Percentiles rank a stretch among this genome's conserved stretches.
phyloP scores from a whole-genome alignment of 1,140 invertebrate species.

The Brachionus sp. region DNA sequence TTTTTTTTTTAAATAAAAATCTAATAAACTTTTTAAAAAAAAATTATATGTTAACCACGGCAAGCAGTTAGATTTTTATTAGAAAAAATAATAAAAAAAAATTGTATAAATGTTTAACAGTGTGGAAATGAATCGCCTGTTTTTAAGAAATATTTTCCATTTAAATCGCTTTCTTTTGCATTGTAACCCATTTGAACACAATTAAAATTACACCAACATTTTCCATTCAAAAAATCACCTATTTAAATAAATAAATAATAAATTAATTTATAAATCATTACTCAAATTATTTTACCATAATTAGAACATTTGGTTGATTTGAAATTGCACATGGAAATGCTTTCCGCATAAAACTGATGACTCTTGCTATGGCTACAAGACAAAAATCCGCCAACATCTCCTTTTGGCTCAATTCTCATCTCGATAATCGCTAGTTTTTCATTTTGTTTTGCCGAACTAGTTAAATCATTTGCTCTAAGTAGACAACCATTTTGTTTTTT shows the following conservation, averaged over 20 bases:
- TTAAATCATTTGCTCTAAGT: not conserved
- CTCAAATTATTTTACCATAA: not conserved
- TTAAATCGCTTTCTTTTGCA: not conserved
- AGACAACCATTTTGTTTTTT: conserved; percentile 62
- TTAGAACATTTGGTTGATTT: not conserved
- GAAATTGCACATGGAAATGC: not conserved
- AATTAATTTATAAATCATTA: not conserved
- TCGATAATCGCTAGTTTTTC: no score
- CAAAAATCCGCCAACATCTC: not conserved
- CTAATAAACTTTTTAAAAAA: no score
- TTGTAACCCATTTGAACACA: not conserved
- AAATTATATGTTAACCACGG: no score
- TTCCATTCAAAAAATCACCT: not conserved
- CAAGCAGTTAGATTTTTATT: no score
- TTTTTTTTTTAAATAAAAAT: no score
- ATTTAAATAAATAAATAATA: not conserved
- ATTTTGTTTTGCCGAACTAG: not conserved
- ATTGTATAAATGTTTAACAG: not conserved
- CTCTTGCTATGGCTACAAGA: not conserved
- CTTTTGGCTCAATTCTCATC: not conserved
- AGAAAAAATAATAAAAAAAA: no score
- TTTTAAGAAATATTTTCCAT: not conserved
- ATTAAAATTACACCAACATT: not conserved
- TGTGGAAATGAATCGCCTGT: not conserved
- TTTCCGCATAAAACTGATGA: not conserved